Conservation (phyloP, 2,113 vertebrate genomes). For the Pantherophis guttatus region DNA sequence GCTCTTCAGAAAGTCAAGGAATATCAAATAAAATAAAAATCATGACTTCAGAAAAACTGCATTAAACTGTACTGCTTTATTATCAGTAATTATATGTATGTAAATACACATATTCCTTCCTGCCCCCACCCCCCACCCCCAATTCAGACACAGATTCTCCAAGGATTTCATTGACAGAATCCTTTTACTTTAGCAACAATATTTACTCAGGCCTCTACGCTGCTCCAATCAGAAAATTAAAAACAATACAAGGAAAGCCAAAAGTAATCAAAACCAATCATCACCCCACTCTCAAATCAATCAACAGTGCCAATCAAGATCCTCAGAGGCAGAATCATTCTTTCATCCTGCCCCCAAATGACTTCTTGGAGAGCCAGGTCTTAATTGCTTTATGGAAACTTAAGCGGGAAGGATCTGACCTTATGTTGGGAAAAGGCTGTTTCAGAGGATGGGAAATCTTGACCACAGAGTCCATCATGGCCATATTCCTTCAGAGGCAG, state of each 20-base stretch:
- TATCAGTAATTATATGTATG: not conserved
- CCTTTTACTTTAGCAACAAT: not conserved
- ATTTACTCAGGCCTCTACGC: not conserved
- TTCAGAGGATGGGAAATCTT: not conserved
- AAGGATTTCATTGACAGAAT: not conserved
- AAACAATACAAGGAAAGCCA: not conserved
- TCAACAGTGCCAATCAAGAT: not conserved
- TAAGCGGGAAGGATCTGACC: not conserved
- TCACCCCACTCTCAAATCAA: not conserved
- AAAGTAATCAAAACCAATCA: not conserved
- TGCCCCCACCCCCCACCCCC: not conserved
- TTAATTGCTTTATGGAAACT: not conserved
- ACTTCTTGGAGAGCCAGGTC: not conserved
- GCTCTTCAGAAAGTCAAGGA: not conserved
- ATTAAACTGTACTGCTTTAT: not conserved
- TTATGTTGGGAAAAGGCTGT: not conserved
- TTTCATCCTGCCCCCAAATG: not conserved
- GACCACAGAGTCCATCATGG: not conserved
- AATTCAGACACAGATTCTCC: not conserved
- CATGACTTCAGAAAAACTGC: not conserved
- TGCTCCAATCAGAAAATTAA: not conserved
- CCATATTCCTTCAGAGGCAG: not conserved
- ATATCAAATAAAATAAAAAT: not conserved
- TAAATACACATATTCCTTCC: not conserved
- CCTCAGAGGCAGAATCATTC: not conserved